phyloP scores from a whole-genome alignment of 2,888 invertebrate species.

The Leptothorax acervorum region DNA sequence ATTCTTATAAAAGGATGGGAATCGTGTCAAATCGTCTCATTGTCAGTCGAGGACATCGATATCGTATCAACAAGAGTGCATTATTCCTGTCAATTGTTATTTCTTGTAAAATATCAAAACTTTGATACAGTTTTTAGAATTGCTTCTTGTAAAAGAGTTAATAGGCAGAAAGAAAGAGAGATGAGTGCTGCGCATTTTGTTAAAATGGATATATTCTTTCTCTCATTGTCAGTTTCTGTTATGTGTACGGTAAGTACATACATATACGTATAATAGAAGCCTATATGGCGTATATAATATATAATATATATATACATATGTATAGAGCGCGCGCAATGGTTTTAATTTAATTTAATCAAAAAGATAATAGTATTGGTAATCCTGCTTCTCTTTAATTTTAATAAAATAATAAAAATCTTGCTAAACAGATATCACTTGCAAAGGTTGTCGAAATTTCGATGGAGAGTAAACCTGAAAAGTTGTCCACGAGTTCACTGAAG shows the following conservation, averaged over 20 bases:
- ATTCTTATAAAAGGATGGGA: slow-evolving; percentile 28
- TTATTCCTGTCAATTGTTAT: background rate
- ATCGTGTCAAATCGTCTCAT: background rate
- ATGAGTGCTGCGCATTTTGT: background rate
- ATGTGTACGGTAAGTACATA: slow-evolving; percentile 22
- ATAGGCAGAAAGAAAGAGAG: background rate
- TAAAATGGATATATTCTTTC: slow-evolving; percentile 23
- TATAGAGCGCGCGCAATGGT: background rate
- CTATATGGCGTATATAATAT: too few species aligned
- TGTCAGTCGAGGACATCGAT: background rate
- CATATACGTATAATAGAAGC: too few species aligned
- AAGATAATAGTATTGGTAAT: background rate
- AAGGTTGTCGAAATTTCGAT: background rate
- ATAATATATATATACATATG: too few species aligned
- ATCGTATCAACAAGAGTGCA: background rate
- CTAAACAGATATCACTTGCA: slow-evolving; percentile 11
- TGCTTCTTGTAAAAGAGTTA: background rate
- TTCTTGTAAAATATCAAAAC: background rate
- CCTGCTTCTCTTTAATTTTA: background rate
- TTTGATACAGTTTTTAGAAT: background rate
- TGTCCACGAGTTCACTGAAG: background rate
- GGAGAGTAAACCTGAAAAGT: slow-evolving; percentile 10
- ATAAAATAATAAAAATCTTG: background rate
- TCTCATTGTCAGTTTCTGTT: background rate
- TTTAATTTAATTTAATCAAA: background rate